These are phyloP conservation scores for Eurosta solidaginis DNA, from an alignment of 1,140 invertebrate genomes.

Conservation along the genomic window DNA sequence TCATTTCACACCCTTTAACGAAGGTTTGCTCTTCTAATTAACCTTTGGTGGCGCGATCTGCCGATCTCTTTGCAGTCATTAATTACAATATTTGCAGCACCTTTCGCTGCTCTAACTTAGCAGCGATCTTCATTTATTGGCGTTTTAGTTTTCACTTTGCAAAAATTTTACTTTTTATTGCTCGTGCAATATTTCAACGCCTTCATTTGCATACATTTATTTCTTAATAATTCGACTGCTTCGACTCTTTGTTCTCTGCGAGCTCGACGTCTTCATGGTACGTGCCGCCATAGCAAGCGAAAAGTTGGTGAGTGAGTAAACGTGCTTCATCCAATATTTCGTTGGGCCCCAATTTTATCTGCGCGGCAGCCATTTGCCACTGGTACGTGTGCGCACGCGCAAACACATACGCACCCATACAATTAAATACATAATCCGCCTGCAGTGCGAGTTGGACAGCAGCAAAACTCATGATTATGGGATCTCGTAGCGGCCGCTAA, in stretches of 20 bases:
- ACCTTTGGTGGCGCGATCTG: background rate
- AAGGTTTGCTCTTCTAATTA: background rate
- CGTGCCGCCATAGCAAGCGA: constrained; percentile 6
- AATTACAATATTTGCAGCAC: constrained; percentile 4
- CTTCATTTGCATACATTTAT: constrained; percentile 59
- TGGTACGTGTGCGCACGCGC: background rate
- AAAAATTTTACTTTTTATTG: background rate
- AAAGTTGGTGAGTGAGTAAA: background rate
- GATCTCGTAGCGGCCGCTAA: constrained; percentile 21
- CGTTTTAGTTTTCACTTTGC: background rate
- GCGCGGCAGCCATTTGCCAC: constrained; percentile 24
- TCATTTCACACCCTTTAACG: constrained; percentile 21
- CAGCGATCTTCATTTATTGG: background rate
- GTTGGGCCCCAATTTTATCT: background rate
- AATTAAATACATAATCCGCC: background rate
- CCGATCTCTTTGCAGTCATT: background rate
- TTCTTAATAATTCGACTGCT: constrained; percentile 46
- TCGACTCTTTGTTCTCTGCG: too few species aligned
- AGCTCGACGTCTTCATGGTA: background rate
- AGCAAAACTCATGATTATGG: constrained; percentile 1
- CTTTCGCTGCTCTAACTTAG: background rate
- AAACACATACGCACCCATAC: background rate
- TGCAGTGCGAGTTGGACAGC: background rate
- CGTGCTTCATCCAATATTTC: background rate
- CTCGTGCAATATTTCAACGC: constrained; percentile 50